Evolutionary conservation across 2,797 vertebrate genomes (phyloP), one percentile per base, ranked within the genome.

Genomic region (Clamator glandarius): DNA sequence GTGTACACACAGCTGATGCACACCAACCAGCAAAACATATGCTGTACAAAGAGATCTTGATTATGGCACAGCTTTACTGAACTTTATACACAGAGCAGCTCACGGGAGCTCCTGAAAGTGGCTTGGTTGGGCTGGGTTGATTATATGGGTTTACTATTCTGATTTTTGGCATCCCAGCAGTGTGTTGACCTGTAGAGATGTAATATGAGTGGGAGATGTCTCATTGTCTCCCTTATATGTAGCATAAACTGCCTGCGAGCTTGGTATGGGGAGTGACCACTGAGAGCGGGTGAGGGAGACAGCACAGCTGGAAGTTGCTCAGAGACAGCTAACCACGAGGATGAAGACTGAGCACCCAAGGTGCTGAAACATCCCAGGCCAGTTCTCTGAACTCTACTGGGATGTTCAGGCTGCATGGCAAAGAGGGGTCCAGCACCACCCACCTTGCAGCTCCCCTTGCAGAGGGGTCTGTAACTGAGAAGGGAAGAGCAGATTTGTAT

Each of bases 301-400:
- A 17, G 51, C 16, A n/a, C 5, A 57, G 35, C 44, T 87, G 42
- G 33, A 82, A 54, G 36, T 48, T 81, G 51, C 19, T 92, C 46
- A 36, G 20, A 75, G 54, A 33, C 2, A 4, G 54, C 28, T 5
- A 5, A 24, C 21, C 21, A 33, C 0, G 0, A 36, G 62, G 55
- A 35, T 58, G 42, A 69, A 35, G 16, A 50, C 3, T 5, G 61
- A 64, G 28, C 21, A 39, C 17, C 2, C 12, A n/a, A 57, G n/a
- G 41, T 57, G 44, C 44, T 82, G 51, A 79, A 73, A 72, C 9
- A 25, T n/a, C 33, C 52, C 41, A 57, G 48, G 20, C 9, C 19
- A 35, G 18, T 24, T 86, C 13, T 39, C 21, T 81, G 46, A 84
- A 55, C n/a, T 84, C 20, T 79, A 11, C 57, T 67, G 39, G 39